Conservation (phyloP, 92 coral and sea anemone species). For the Paramuricea clavata region DNA sequence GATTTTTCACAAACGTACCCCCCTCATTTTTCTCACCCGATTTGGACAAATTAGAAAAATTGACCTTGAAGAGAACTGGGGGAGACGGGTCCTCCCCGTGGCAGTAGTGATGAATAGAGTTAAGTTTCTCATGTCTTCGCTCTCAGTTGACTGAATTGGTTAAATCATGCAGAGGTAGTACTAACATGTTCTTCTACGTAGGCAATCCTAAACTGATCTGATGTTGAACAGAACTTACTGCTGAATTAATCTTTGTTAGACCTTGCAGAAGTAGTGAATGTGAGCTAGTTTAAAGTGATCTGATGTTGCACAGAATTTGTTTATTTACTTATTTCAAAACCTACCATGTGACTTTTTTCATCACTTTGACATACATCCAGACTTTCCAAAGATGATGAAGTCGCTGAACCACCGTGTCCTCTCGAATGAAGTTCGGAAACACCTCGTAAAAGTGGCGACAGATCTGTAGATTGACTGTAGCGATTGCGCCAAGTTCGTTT, state of each 20-base stretch:
- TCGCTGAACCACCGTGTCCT: background rate
- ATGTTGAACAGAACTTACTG: background rate
- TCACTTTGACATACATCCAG: constrained; percentile 50
- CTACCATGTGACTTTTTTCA: constrained; percentile 66
- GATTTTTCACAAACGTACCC: no score
- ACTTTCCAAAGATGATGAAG: constrained; percentile 2
- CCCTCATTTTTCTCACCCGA: no score
- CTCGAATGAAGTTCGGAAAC: background rate
- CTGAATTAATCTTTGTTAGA: background rate
- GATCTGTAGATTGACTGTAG: background rate
- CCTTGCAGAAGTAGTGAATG: background rate
- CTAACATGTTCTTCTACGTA: background rate
- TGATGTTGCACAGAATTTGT: background rate
- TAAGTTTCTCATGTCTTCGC: no score
- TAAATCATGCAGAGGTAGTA: no score
- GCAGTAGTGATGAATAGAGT: no score
- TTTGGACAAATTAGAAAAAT: no score
- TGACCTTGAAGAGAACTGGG: no score
- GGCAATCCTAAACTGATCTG: background rate
- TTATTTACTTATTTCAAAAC: background rate
- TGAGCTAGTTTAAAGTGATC: background rate
- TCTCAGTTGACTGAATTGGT: no score
- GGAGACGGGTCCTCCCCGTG: no score
- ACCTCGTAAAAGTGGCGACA: background rate
- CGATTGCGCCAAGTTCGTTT: background rate